Base-by-base conservation (phyloP, 2,797 vertebrate genomes). In the Hemitrygon akajei region DNA sequence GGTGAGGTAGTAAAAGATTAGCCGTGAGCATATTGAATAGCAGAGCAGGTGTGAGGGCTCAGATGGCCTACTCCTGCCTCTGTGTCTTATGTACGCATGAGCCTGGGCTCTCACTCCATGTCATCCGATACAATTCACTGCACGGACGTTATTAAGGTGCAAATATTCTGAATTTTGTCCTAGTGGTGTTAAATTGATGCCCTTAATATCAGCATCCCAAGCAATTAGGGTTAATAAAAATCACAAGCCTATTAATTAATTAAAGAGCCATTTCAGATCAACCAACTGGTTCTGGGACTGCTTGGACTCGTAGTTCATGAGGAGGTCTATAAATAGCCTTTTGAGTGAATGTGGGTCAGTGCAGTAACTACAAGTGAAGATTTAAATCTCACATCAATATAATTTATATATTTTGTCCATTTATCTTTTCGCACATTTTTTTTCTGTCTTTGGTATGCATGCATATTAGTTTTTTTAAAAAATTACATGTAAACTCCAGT, bases 301-400 rank as follows among this genome's bases (percentile, higher is more conserved):
- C 47, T 60, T 30, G 27, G 25, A 30, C 58, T 58, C 30, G 25
- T 30, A 25, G 47, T 86, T 86, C 58, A 58, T 86, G 82, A 58
- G 25, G 12, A 27, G 6, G 27, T 58, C 82, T 58, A 86, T 58
- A n/a, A 86, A 86, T 86, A 86, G 25, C 27, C 82, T 86, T 60
- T 86, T 86, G 56, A 60, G 12, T 30, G 82, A 86, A 86, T 86
- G 40, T 86, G 56, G 82, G 82, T 86, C 82, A 86, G 27, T 60
- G 11, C 56, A 30, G 27, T 86, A 86, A 60, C 25, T 60, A 60
- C 82, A 60, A 79, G 58, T 12, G 27, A 56, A 14, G 82, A 7
- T 30, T 86, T 60, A 60, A 86, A 60, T 4, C 82, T 30, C 0
- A 16, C 25, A 7, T 4, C 34, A 37, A 37, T 79, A 77, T 79